These are phyloP conservation scores for Lottia scabra DNA, from an alignment of 2,888 invertebrate species.

Conservation along the genomic window DNA sequence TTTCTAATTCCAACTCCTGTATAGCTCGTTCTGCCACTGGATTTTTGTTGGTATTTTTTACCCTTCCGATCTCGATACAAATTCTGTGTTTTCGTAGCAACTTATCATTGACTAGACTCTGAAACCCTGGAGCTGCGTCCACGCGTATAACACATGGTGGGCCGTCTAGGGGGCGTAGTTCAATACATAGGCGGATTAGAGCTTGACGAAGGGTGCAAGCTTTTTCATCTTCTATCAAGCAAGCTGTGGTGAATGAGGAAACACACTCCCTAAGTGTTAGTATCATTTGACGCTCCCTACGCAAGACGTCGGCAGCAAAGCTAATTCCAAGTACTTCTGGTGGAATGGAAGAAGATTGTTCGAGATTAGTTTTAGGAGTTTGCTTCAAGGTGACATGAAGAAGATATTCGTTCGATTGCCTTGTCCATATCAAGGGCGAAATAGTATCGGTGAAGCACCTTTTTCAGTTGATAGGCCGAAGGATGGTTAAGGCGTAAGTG, in stretches of 20 bases:
- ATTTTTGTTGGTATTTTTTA: constrained; percentile 41
- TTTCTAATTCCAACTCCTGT: constrained; percentile 40
- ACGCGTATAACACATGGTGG: constrained; percentile 29
- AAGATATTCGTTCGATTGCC: background rate
- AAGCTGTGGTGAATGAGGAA: constrained; percentile 29
- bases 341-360: constrained; percentile 9
- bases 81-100: constrained; percentile 23
- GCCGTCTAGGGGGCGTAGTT: constrained; percentile 33
- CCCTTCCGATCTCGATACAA: constrained; percentile 33
- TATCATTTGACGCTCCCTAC: constrained; percentile 29
- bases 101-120: background rate
- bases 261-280: constrained; percentile 33
- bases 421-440: constrained; percentile 20
- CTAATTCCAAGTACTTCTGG: background rate
- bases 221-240: constrained; percentile 25
- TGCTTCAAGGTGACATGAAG: constrained; percentile 14
- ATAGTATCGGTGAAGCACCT: constrained; percentile 22
- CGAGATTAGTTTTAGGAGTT: background rate
- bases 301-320: constrained; percentile 34
- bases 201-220: constrained; percentile 25
- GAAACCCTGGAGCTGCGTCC: constrained; percentile 36
- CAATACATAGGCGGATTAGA: constrained; percentile 22
- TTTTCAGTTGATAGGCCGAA: constrained; percentile 16
- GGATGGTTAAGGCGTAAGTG: constrained; percentile 29
- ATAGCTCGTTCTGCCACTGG: constrained; percentile 46